Evolutionary conservation across 2,797 vertebrate genomes (phyloP).

Genomic region (Argya squamiceps): DNA sequence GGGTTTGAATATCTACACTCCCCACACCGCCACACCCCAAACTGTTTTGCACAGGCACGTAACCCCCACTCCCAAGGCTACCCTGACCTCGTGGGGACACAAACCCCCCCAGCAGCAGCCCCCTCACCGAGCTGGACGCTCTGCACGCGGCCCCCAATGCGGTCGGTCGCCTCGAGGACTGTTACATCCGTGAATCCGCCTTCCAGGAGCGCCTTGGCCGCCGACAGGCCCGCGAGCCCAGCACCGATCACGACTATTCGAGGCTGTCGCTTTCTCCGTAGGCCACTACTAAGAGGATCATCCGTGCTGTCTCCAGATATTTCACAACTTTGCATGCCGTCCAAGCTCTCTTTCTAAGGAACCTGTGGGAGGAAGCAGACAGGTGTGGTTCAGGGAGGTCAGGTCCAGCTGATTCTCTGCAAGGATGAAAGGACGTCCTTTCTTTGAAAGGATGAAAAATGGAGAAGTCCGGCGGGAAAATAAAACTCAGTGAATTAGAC

Average conservation of each 20-base stretch:
- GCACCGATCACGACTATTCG: constrained; percentile 97
- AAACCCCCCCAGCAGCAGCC: not conserved
- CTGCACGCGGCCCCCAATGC: constrained; percentile 93
- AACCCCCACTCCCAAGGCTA: rapidly evolving
- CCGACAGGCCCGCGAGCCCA: constrained; percentile 94
- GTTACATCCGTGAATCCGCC: constrained; percentile 96
- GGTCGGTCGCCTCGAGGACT: constrained; percentile 93
- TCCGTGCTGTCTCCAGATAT: constrained; percentile 99
- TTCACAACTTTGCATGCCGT: constrained; percentile 99
- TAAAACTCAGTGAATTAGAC: not conserved
- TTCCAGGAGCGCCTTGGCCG: constrained; percentile 90
- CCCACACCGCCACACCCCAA: not conserved
- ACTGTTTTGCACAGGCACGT: rapidly evolving
- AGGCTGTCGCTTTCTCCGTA: constrained; percentile 92
- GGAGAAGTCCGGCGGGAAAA: not conserved
- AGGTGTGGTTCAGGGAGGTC: not conserved
- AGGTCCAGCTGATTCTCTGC: not conserved
- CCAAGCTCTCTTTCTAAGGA: constrained; percentile 92
- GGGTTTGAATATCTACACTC: rapidly evolving
- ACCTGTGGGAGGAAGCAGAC: constrained; percentile 73
- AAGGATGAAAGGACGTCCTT: not conserved
- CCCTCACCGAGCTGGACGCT: constrained; percentile 90
- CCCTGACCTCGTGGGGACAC: rapidly evolving
- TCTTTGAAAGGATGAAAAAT: not conserved
- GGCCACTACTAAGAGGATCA: constrained; percentile 97